Conservation (phyloP, 2,888 invertebrate species). For the Lottia scabra region DNA sequence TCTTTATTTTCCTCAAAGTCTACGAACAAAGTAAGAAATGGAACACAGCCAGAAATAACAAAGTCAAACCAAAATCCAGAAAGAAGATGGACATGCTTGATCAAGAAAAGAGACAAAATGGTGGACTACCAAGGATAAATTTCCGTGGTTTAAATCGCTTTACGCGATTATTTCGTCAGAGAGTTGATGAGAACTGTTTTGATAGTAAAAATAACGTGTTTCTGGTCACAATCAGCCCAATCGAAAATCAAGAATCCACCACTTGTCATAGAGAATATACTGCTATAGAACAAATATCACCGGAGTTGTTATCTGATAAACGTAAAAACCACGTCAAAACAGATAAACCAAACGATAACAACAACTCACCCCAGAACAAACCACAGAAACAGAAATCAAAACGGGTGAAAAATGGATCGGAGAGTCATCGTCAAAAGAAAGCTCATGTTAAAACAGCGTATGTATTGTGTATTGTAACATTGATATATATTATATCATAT, state of each 20-base stretch:
- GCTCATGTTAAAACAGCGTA: conserved; percentile 55
- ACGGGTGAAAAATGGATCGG: not conserved
- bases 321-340: not conserved
- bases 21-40: conserved; percentile 36
- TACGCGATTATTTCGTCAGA: not conserved
- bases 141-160: not conserved
- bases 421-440: conserved; percentile 16
- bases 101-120: not conserved
- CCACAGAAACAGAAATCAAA: not conserved
- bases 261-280: not conserved
- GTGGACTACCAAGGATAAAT: not conserved
- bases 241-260: not conserved
- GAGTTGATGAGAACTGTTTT: not conserved
- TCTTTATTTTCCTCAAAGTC: conserved; percentile 42
- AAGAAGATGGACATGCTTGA: not conserved
- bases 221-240: not conserved
- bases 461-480: conserved; percentile 51
- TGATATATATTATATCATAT: conserved; percentile 52
- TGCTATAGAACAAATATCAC: not conserved
- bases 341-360: not conserved
- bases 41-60: conserved; percentile 12
- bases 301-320: not conserved
- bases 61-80: conserved; percentile 6
- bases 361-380: not conserved
- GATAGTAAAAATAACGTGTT: not conserved